Evolutionary conservation across 2,113 vertebrate species (phyloP).

Genomic region (Pao palembangensis): DNA sequence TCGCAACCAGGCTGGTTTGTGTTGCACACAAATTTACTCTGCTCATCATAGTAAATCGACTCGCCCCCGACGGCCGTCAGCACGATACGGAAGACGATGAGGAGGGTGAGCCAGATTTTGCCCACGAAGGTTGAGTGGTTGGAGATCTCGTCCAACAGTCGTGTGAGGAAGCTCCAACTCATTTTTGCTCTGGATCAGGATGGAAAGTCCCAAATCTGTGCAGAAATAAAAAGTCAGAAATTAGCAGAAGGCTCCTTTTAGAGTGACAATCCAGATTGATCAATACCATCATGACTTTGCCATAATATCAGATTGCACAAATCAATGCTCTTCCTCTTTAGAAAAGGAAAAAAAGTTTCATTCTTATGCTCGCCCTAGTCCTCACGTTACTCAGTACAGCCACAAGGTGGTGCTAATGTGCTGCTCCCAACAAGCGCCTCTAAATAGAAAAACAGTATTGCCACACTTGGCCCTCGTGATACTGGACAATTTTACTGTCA

Average conservation of each 20-base stretch:
- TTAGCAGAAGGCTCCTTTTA: not conserved
- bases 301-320: too few species aligned
- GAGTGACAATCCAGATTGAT: too few species aligned
- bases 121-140: conserved; percentile 92
- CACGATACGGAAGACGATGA: conserved; percentile 88
- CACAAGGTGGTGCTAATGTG: conserved; percentile 26
- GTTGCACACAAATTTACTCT: conserved; percentile 91
- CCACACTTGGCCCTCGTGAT: too few species aligned
- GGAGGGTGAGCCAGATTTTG: conserved; percentile 88
- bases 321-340: not conserved
- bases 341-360: not conserved
- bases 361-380: not conserved
- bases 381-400: not conserved
- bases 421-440: not conserved
- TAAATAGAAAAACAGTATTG: too few species aligned
- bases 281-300: too few species aligned
- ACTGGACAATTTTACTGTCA: too few species aligned
- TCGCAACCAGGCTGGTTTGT: conserved; percentile 88
- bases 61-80: conserved; percentile 87
- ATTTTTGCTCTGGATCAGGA: conserved; percentile 69
- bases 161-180: conserved; percentile 92
- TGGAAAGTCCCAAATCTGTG: conserved; percentile 50
- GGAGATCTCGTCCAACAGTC: conserved; percentile 90
- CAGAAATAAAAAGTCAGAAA: not conserved
- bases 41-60: conserved; percentile 92